phyloP scores from a whole-genome alignment of 2,113 vertebrate species.

The Peromyscus californicus region DNA sequence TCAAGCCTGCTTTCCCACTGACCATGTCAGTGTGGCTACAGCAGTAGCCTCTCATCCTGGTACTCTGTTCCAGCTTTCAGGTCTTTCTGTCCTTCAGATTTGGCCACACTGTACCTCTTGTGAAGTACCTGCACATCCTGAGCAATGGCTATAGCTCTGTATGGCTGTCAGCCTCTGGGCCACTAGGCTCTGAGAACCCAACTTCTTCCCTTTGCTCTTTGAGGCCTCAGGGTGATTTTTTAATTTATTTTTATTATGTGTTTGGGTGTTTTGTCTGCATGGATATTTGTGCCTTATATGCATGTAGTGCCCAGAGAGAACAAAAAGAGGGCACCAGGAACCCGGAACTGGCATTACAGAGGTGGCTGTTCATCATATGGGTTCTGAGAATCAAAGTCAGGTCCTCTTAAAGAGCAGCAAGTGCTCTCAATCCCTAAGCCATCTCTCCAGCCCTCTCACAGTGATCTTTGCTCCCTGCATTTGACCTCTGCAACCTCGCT shows the following conservation, averaged over 20 bases:
- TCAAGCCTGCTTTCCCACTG: neutral
- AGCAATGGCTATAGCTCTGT: accelerated
- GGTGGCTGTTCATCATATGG: too few species aligned
- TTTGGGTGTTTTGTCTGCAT: neutral
- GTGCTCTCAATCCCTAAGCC: neutral
- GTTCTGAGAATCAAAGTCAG: neutral
- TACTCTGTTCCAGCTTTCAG: neutral
- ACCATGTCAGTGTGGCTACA: neutral
- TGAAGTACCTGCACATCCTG: neutral
- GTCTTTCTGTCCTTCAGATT: neutral
- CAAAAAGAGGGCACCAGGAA: neutral
- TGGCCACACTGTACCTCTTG: too few species aligned
- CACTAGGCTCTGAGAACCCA: neutral
- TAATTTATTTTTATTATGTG: neutral
- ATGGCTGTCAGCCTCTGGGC: accelerated
- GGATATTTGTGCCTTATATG: neutral
- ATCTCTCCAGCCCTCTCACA: too few species aligned
- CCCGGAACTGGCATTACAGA: neutral
- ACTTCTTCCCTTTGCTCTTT: neutral
- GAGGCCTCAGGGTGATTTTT: neutral
- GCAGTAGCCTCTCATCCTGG: neutral
- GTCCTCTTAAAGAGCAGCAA: neutral
- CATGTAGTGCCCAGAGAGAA: neutral
- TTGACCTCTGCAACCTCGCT: neutral
- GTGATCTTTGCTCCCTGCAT: neutral